Evolutionary conservation across 37 sponge, comb jelly and placozoan genomes (phyloP).

Genomic region (Corticium candelabrum): DNA sequence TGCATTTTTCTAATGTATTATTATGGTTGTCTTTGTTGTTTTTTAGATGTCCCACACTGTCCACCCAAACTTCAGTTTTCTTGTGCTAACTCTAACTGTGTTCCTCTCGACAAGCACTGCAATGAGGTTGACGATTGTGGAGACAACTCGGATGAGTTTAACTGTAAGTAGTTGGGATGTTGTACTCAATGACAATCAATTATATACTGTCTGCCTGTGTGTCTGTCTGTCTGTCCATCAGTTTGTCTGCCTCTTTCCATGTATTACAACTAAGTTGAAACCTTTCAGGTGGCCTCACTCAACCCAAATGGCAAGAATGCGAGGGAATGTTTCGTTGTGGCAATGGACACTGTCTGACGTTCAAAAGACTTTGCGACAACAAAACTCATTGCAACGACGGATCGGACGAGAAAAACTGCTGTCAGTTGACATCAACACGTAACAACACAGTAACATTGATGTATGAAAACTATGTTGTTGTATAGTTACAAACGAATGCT

Average conservation of each 20-base stretch:
- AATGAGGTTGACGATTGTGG: background rate
- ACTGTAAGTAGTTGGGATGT: background rate
- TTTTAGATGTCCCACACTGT: background rate
- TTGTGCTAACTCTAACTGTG: background rate
- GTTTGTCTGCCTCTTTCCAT: too few relatives aligned
- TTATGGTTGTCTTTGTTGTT: too few relatives aligned
- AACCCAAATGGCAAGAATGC: background rate
- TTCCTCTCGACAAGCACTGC: background rate
- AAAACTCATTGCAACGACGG: background rate
- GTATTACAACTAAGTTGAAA: too few relatives aligned
- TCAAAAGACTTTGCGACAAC: background rate
- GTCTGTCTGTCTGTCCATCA: too few relatives aligned
- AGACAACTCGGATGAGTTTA: background rate
- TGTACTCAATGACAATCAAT: background rate
- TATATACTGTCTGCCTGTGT: too few relatives aligned
- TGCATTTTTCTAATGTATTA: too few relatives aligned
- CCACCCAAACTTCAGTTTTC: constrained; percentile 1
- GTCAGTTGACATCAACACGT: background rate
- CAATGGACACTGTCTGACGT: background rate
- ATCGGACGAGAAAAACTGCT: background rate
- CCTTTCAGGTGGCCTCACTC: background rate
- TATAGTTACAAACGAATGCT: background rate
- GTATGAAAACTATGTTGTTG: background rate
- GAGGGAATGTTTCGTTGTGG: background rate
- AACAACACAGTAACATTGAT: background rate